Conservation (phyloP, 2,888 invertebrate genomes). For the Silvanus unidentatus region DNA sequence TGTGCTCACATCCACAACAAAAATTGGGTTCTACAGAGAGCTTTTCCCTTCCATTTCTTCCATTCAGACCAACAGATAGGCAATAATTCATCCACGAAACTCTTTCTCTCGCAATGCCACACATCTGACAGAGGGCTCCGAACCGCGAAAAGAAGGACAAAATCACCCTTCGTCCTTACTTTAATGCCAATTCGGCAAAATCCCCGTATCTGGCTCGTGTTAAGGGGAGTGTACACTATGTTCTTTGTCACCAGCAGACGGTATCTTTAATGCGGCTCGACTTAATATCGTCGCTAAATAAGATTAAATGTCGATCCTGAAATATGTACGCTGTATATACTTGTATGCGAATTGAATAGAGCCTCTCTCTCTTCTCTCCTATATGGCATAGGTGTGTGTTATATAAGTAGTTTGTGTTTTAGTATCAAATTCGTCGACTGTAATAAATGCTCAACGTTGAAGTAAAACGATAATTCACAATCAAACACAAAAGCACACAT, state of each 20-base stretch:
- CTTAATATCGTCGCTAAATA: slow-evolving; percentile 27
- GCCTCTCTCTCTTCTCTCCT: background rate
- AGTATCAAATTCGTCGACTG: slow-evolving; percentile 44
- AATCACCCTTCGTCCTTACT: slow-evolving; percentile 33
- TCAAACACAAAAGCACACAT: slow-evolving; percentile 17
- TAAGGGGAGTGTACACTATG: slow-evolving; percentile 3
- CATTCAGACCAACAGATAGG: slow-evolving; percentile 43
- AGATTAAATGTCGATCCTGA: slow-evolving; percentile 31
- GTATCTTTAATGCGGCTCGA: slow-evolving; percentile 35
- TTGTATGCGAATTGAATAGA: too few species aligned
- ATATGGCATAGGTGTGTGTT: background rate
- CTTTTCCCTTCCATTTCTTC: slow-evolving; percentile 43
- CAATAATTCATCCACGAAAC: slow-evolving; percentile 43
- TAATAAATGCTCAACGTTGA: slow-evolving; percentile 39
- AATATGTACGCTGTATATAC: slow-evolving; percentile 26
- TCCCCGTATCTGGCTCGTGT: slow-evolving; percentile 17
- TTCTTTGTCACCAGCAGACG: slow-evolving; percentile 50
- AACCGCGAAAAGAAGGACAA: slow-evolving; percentile 42
- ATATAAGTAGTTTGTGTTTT: too few species aligned
- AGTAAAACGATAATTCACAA: slow-evolving; percentile 40
- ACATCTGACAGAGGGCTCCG: slow-evolving; percentile 4
- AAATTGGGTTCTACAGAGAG: slow-evolving; percentile 34
- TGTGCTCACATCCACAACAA: slow-evolving; percentile 28
- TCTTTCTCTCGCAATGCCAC: slow-evolving; percentile 30
- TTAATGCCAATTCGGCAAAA: slow-evolving; percentile 46